Percentiles rank a stretch among this genome's conserved stretches.
Evolutionary conservation across 2,113 vertebrate species (phyloP).

Genomic region (Bothrops jararaca): DNA sequence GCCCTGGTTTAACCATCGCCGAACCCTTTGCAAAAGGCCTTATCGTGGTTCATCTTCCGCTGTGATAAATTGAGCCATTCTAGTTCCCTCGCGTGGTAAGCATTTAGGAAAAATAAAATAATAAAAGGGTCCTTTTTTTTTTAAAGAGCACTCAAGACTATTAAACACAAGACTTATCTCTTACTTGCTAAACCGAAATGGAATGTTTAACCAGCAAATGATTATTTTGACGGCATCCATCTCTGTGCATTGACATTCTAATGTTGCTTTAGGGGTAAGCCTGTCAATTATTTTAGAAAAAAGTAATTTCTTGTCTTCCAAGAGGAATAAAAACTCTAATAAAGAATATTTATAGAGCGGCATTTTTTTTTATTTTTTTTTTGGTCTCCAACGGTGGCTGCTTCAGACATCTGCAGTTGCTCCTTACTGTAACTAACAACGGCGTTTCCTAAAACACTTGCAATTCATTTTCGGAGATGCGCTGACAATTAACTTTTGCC

Average conservation of each 20-base stretch:
- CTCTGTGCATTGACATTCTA: constrained; percentile 41
- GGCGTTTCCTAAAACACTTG: constrained; percentile 30
- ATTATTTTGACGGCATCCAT: constrained; percentile 53
- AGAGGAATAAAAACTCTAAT: constrained; percentile 51
- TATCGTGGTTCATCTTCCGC: neutral
- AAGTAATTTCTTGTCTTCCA: constrained; percentile 46
- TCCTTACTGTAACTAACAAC: constrained; percentile 29
- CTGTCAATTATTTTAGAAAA: constrained; percentile 48
- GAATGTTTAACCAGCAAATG: constrained; percentile 34
- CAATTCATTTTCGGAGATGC: constrained; percentile 27
- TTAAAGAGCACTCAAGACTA: constrained; percentile 12
- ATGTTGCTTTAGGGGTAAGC: constrained; percentile 39
- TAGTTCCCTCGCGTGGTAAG: neutral
- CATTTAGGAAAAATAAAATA: neutral
- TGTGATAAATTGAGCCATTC: neutral
- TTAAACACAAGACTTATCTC: constrained; percentile 27
- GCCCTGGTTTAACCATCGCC: neutral
- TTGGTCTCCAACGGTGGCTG: constrained; percentile 20
- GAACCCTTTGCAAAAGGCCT: neutral
- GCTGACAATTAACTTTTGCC: constrained; percentile 30
- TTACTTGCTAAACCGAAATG: constrained; percentile 1
- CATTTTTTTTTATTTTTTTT: neutral
- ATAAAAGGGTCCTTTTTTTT: constrained; percentile 20
- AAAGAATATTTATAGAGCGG: constrained; percentile 51
- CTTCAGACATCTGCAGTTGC: neutral